Percentiles rank a stretch among this genome's conserved stretches.
Conservation (phyloP, 2,888 invertebrate species). For the Aelia acuminata region DNA sequence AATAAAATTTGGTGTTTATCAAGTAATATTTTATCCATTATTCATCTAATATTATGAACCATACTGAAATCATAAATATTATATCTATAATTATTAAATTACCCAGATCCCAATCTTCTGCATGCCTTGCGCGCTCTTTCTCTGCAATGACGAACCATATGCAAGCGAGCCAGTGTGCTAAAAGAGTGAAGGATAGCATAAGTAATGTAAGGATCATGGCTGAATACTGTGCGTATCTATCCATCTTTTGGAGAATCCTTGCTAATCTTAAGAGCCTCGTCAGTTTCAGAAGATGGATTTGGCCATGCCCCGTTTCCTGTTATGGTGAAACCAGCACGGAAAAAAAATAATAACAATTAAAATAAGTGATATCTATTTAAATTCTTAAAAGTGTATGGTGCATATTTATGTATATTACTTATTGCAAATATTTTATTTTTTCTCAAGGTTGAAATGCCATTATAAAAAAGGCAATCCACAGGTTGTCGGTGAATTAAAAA, state of each 20-base stretch:
- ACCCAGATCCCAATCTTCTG: constrained; percentile 86
- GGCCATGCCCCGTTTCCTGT: constrained; percentile 72
- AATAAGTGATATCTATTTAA: constrained; percentile 31
- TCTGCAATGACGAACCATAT: constrained; percentile 97
- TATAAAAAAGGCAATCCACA: no score
- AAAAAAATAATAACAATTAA: constrained; percentile 28
- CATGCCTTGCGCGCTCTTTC: constrained; percentile 81
- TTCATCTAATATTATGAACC: background rate
- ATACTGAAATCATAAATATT: background rate
- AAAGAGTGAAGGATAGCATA: constrained; percentile 93
- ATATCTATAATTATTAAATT: constrained; percentile 67
- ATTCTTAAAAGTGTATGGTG: background rate
- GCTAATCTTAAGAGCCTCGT: constrained; percentile 91
- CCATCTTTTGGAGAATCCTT: constrained; percentile 94
- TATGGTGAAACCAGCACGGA: constrained; percentile 45
- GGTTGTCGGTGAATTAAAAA: no score
- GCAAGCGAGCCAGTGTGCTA: constrained; percentile 97
- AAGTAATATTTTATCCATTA: background rate
- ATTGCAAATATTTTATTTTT: background rate
- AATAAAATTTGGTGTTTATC: background rate
- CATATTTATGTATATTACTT: background rate
- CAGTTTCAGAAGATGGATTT: constrained; percentile 93
- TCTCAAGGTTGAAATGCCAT: no score
- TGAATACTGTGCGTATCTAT: constrained; percentile 95
- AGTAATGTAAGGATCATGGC: constrained; percentile 93